Conservation (phyloP, 2,113 vertebrate genomes). For the Dunckerocampus dactyliophorus region DNA sequence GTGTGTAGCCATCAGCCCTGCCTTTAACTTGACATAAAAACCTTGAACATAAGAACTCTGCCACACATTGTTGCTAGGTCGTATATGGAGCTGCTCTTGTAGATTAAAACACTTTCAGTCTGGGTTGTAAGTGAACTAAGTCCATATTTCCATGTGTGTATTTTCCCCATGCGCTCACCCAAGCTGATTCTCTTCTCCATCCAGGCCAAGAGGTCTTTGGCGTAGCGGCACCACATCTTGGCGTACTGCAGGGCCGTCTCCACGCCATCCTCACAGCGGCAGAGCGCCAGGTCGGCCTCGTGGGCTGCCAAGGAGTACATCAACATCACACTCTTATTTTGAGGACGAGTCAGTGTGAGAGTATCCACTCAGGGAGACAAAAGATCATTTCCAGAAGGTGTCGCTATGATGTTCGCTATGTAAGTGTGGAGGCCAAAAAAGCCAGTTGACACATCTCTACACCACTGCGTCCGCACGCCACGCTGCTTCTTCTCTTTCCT, state of each 20-base stretch:
- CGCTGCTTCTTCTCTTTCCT: conserved; percentile 6
- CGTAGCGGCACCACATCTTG: conserved; percentile 89
- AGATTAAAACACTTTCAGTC: not conserved
- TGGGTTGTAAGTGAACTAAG: not conserved
- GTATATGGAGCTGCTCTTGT: not conserved
- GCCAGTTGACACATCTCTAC: not conserved
- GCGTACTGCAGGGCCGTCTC: conserved; percentile 83
- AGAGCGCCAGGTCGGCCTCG: conserved; percentile 81
- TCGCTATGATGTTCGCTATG: not conserved
- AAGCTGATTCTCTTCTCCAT: conserved; percentile 84
- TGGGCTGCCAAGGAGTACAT: conserved; percentile 76
- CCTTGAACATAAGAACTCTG: not conserved
- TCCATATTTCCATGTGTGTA: not conserved
- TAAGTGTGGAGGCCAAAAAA: conserved; percentile 13
- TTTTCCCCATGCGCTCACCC: conserved; percentile 66
- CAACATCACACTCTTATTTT: conserved; percentile 44
- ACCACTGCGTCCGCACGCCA: not conserved
- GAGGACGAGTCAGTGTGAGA: too few species aligned
- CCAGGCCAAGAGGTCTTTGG: conserved; percentile 88
- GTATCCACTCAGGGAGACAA: not conserved
- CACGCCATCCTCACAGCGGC: conserved; percentile 80
- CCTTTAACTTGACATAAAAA: not conserved
- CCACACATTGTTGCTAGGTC: not conserved
- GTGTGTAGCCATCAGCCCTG: conserved; percentile 11
- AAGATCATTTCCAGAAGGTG: conserved; percentile 12